Evolutionary conservation across 2,797 vertebrate genomes (phyloP), one percentile per base, ranked within the genome.

Genomic region (Rhinogobio ventralis): DNA sequence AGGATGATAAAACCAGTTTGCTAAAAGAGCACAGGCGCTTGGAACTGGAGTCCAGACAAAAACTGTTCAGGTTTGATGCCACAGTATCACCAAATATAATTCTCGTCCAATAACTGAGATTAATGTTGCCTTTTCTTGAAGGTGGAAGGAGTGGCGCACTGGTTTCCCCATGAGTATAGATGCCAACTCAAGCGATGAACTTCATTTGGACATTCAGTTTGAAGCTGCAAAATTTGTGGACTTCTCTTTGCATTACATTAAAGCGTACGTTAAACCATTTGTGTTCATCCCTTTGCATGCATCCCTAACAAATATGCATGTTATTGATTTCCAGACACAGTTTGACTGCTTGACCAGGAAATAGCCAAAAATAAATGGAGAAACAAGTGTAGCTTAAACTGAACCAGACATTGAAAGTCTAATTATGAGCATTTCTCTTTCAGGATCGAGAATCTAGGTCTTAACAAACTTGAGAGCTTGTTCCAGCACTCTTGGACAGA

Each of bases 391-490:
- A 85, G 1, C 13, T 8, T 36, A 36, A 23, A 8, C 15, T 69
- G 36, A 84, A 84, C 11, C 69, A 28, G 23, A n/a, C n/a, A n/a
- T n/a, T n/a, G n/a, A n/a, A 15, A 15, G 25, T 25, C 42, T 28
- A n/a, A 72, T 46, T 72, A 1, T 19, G 42, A 28, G 8, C 8
- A 30, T 73, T 73, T 64, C 30, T 45, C 60, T 90, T 72, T 75
- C 93, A 99, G 98, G 88, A 99, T 99, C 90, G 97, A 98, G 91
- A 99, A 99, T 92, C 95, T 99, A 81, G 98, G 93, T 88, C 89
- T 99, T 89, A 99, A 99, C 91, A 95, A 96, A 79, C 98, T 99
- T 91, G 98, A 99, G 97, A 96, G 98, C 91, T 98, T 98, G 97
- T 99, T 99, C 93, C 98, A 98, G 91, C 96, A 97, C 0, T 99